Evolutionary conservation across 92 coral and sea anemone species (phyloP).

Genomic region (Montipora capitata): DNA sequence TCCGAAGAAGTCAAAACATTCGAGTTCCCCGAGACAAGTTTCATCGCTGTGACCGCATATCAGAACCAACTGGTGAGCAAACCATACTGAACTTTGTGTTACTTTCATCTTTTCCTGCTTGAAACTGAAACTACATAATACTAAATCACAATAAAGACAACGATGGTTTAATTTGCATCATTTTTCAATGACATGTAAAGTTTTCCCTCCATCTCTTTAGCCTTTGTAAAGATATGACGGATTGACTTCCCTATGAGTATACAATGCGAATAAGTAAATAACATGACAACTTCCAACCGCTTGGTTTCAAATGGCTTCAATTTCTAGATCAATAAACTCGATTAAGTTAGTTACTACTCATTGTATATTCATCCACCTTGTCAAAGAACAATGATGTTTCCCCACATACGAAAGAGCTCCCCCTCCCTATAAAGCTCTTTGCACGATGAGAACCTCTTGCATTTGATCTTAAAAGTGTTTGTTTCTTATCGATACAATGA

Average conservation of each 20-base stretch:
- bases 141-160: not conserved
- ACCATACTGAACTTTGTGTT: not conserved
- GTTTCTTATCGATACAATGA: not conserved
- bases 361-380: too few species aligned
- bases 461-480: not conserved
- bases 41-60: conserved; percentile 97
- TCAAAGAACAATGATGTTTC: not conserved
- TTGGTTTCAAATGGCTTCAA: too few species aligned
- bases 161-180: too few species aligned
- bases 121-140: not conserved
- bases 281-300: not conserved
- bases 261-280: not conserved
- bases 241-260: not conserved
- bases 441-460: not conserved
- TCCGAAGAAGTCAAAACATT: conserved; percentile 92
- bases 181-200: too few species aligned
- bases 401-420: not conserved
- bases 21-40: conserved; percentile 88
- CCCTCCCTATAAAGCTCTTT: not conserved
- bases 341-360: too few species aligned
- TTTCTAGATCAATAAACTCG: too few species aligned
- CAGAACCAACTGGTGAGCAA: conserved; percentile 96
- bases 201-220: too few species aligned
- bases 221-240: too few species aligned
- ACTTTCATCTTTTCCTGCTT: not conserved